These are phyloP conservation scores for Erethizon dorsatum DNA, from an alignment of 2,797 vertebrate species.

Conservation along the genomic window DNA sequence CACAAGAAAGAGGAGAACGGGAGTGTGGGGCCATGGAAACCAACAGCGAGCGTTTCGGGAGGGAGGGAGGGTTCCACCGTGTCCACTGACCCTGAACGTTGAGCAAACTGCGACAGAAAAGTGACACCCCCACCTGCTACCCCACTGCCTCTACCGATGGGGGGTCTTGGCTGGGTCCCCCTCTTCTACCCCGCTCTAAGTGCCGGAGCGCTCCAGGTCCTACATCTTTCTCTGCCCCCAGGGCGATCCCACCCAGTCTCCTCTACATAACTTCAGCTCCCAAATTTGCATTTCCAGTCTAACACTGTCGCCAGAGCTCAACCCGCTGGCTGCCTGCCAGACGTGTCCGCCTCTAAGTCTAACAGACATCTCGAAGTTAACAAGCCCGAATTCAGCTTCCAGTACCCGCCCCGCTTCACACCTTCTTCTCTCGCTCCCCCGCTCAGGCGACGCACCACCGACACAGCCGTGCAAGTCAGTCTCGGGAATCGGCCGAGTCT, in stretches of 20 bases:
- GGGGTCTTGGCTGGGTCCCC: not conserved
- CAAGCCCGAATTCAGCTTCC: not conserved
- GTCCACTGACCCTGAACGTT: not conserved
- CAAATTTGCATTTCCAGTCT: not conserved
- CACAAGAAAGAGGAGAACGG: not conserved
- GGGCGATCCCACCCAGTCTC: not conserved
- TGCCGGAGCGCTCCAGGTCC: not conserved
- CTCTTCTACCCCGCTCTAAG: not conserved
- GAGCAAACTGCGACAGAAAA: not conserved
- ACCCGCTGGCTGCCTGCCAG: not conserved
- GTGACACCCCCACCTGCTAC: not conserved
- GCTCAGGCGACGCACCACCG: not conserved
- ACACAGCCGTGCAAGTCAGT: not conserved
- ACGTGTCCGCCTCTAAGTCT: not conserved
- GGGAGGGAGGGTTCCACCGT: not conserved
- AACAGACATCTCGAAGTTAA: not conserved
- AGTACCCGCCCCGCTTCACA: not conserved
- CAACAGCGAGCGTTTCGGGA: not conserved
- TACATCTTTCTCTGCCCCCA: not conserved
- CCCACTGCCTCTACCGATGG: not conserved
- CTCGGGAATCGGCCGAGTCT: not conserved
- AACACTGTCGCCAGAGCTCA: not conserved
- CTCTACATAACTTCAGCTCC: not conserved
- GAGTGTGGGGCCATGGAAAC: not conserved
- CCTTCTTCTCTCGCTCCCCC: not conserved